Evolutionary conservation across 2,888 invertebrate species (phyloP).

Genomic region (Hydropsyche betteni): DNA sequence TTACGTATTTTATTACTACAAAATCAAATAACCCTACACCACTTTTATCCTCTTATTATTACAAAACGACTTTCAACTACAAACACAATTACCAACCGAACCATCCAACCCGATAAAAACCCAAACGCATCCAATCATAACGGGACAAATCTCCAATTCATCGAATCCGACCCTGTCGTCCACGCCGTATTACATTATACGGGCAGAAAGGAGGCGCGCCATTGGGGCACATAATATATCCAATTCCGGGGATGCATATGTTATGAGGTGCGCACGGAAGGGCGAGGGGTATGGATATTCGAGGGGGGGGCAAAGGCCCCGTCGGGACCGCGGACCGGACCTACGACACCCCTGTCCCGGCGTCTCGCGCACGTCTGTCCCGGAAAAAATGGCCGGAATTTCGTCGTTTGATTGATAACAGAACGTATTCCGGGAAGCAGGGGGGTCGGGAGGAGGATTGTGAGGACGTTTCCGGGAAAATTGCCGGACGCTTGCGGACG

Average conservation of each 20-base stretch:
- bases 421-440: conserved; percentile 39
- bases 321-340: conserved; percentile 19
- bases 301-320: not conserved
- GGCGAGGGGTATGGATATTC: conserved; percentile 17
- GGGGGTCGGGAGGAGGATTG: not conserved
- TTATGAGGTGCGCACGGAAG: conserved; percentile 46
- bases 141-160: not conserved
- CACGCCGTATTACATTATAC: conserved; percentile 52
- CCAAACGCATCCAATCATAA: too few relatives aligned
- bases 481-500: too few relatives aligned
- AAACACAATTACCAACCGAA: too few relatives aligned
- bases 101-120: too few relatives aligned
- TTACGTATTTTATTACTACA: too few relatives aligned
- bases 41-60: too few relatives aligned
- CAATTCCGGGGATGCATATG: conserved; percentile 53
- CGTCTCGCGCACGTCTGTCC: not conserved
- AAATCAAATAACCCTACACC: too few relatives aligned
- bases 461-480: too few relatives aligned
- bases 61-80: too few relatives aligned
- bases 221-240: conserved; percentile 52
- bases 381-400: conserved; percentile 35
- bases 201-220: conserved; percentile 45
- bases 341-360: conserved; percentile 10
- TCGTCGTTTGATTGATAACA: conserved; percentile 43
- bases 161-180: conserved; percentile 39